Percentiles rank a stretch among this genome's conserved stretches.
Evolutionary conservation across 2,797 vertebrate species (phyloP).

Genomic region (Microhierax caerulescens): DNA sequence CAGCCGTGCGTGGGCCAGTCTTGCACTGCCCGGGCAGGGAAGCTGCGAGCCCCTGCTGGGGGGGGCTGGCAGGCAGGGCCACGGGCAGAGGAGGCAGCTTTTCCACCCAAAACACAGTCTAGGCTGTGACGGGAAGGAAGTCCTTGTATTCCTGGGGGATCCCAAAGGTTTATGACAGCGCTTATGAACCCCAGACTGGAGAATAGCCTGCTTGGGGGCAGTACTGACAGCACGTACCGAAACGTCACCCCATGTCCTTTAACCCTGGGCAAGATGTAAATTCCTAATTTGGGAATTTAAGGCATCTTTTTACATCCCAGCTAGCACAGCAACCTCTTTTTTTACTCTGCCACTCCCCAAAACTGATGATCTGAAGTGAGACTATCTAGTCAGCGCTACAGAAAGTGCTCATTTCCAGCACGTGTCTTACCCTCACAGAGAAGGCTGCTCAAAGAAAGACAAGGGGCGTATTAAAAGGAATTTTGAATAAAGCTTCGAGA

Average conservation of each 20-base stretch:
- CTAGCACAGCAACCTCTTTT: neutral
- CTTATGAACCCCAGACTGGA: neutral
- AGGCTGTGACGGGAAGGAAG: neutral
- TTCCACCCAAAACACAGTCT: too few species aligned
- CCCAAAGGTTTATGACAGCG: neutral
- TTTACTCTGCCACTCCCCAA: neutral
- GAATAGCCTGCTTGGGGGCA: neutral
- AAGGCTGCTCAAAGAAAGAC: neutral
- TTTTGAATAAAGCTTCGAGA: neutral
- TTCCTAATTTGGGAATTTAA: neutral
- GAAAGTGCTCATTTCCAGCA: neutral
- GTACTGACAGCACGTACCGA: neutral
- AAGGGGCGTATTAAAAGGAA: neutral
- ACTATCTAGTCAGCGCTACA: neutral
- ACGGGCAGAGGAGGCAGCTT: neutral
- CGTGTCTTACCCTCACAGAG: neutral
- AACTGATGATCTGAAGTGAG: neutral
- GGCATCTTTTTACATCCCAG: neutral
- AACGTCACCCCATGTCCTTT: neutral
- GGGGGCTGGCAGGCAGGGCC: neutral
- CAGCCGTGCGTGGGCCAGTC: rapidly evolving
- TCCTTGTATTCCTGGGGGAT: neutral
- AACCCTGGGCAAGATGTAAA: neutral
- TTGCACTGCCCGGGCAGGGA: neutral
- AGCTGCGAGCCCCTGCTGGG: rapidly evolving